These are phyloP conservation scores for Atractosteus spatula DNA, from an alignment of 2,113 vertebrate genomes.

Conservation along the genomic window DNA sequence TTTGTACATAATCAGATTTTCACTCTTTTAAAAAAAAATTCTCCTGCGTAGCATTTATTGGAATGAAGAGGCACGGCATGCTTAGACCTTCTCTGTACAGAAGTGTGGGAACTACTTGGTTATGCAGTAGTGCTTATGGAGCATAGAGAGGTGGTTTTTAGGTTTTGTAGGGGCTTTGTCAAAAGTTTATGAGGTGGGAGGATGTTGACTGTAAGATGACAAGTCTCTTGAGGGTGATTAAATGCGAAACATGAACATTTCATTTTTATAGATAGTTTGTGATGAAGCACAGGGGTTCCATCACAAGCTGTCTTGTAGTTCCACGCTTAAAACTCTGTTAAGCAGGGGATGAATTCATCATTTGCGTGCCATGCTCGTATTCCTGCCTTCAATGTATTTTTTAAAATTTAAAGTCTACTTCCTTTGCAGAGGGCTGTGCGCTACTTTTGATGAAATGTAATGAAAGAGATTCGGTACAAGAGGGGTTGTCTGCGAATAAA, in stretches of 20 bases:
- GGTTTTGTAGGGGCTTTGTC: background rate
- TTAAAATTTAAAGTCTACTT: too few species aligned
- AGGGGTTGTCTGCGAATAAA: too few species aligned
- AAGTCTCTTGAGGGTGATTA: background rate
- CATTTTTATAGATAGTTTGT: constrained; percentile 1
- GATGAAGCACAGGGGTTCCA: background rate
- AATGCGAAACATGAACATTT: background rate
- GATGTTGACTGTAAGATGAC: constrained; percentile 17
- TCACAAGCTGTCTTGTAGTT: background rate
- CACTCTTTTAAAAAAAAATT: background rate
- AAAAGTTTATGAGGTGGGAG: constrained; percentile 8
- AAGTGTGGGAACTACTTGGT: too few species aligned
- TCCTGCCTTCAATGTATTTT: too few species aligned
- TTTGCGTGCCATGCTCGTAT: too few species aligned
- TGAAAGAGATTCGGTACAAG: too few species aligned
- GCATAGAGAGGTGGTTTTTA: background rate
- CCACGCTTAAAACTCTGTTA: background rate
- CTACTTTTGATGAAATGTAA: too few species aligned
- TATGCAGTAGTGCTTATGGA: background rate
- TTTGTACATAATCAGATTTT: constrained; percentile 43
- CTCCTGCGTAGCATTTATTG: background rate
- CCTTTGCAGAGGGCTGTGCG: too few species aligned
- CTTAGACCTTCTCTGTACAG: background rate
- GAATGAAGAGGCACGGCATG: background rate
- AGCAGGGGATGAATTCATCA: too few species aligned